Evolutionary conservation across 1,140 invertebrate species (phyloP), one percentile per base, ranked within the genome.

Genomic region (Pinna nobilis): DNA sequence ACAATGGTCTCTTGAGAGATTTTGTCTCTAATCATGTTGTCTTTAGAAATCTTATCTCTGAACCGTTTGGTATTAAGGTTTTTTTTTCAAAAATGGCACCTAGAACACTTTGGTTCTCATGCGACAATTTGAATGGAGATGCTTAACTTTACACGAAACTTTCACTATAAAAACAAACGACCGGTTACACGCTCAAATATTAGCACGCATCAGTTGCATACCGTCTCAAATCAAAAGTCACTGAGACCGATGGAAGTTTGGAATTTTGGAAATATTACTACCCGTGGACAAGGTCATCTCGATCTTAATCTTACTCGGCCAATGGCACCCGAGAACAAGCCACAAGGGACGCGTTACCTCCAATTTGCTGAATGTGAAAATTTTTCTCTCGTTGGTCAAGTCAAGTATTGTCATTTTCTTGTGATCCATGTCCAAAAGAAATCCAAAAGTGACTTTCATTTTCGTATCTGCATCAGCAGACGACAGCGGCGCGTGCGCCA

Each of bases 311-410:
- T 80, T 80, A 23, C 78, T 80, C 4, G 78, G 78, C 78, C 78
- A 80, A 30, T 80, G 78, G 61, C 78, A 80, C 1, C 78, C 78
- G 35, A 80, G 74, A 25, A 80, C 78, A 0, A 75, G 78, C 78
- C 78, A 80, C 0, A 80, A 39, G 18, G 71, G 74, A n/a, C 50
- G 61, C 1, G 57, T 60, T 2, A 49, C 47, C 25, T 74, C 72
- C 3, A 80, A 41, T n/a, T 60, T 47, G 23, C 59, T 39, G 32
- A 80, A 80, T 18, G 72, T 77, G 41, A 72, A 67, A 33, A 80
- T 25, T 51, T 69, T 75, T 25, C 50, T 60, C 35, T 76, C 59
- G 25, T 65, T 59, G 4, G 60, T 66, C 30, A 69, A 74, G 39
- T 80, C 75, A 33, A 67, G n/a, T n/a, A 80, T 57, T 2, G 66